A percentile compares a stretch with the other conserved stretches of the same genome.
These are phyloP conservation scores for Plebejus argus DNA, from an alignment of 2,888 invertebrate species.

Conservation along the genomic window DNA sequence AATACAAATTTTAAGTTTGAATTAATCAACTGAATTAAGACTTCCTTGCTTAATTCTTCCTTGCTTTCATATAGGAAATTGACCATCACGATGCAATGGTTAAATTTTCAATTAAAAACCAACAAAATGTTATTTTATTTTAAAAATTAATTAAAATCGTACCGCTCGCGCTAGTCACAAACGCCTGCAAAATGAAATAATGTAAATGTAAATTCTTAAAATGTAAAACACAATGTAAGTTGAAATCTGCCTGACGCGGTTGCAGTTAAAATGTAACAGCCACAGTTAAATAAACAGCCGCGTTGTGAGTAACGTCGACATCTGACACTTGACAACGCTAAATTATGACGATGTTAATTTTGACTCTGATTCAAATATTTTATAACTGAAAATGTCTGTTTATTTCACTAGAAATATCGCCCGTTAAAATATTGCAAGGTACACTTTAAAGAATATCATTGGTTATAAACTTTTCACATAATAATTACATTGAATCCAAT, in stretches of 20 bases:
- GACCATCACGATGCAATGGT: too few species aligned
- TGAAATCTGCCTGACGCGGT: constrained; percentile 4
- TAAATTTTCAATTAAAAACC: too few species aligned
- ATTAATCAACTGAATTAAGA: too few species aligned
- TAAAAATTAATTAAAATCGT: too few species aligned
- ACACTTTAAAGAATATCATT: too few species aligned
- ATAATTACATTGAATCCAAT: background rate
- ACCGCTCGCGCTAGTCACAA: too few species aligned
- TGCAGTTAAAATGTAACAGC: constrained; percentile 8
- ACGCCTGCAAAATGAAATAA: background rate
- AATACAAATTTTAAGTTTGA: too few species aligned
- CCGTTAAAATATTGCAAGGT: too few species aligned
- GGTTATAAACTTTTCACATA: too few species aligned
- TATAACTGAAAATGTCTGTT: background rate
- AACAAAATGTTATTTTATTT: too few species aligned
- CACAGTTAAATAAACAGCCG: constrained; percentile 16
- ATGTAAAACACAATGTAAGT: constrained; percentile 9
- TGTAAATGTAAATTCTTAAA: background rate
- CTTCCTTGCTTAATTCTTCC: too few species aligned
- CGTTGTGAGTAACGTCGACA: background rate
- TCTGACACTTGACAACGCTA: background rate
- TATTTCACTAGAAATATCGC: background rate
- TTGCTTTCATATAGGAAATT: too few species aligned
- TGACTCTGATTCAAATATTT: background rate
- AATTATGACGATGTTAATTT: background rate